A percentile compares a stretch with the other conserved stretches of the same genome.
These are phyloP conservation scores for Athene noctua DNA, from an alignment of 2,113 vertebrate genomes.

Conservation along the genomic window DNA sequence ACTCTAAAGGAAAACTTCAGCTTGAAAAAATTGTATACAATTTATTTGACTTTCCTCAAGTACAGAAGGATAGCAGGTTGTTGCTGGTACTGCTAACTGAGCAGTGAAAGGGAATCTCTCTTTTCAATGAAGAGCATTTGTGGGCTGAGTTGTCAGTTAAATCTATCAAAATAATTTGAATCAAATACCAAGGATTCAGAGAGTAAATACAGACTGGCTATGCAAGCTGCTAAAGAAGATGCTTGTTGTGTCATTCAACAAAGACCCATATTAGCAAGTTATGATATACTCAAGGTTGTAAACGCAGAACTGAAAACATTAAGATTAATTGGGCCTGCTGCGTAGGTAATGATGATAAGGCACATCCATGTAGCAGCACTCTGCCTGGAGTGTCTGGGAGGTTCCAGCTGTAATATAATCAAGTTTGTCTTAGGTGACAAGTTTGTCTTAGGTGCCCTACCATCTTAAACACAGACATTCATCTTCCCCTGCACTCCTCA, in stretches of 20 bases:
- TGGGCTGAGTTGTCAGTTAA: neutral
- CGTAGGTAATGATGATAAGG: neutral
- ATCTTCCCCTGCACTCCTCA: neutral
- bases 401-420: neutral
- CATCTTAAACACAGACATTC: neutral
- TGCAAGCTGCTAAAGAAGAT: neutral
- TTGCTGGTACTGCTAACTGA: neutral
- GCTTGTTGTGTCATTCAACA: neutral
- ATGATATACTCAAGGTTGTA: neutral
- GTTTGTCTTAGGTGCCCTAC: neutral
- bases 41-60: neutral
- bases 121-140: neutral
- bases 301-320: neutral
- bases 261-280: neutral
- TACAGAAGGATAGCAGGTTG: neutral
- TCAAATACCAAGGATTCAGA: neutral
- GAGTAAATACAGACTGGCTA: neutral
- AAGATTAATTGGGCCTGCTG: neutral
- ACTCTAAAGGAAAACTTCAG: neutral
- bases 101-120: neutral
- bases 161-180: neutral
- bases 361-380: neutral
- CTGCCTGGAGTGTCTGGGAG: neutral
- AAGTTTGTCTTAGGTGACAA: neutral
- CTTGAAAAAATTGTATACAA: neutral